These are phyloP conservation scores for Sinohyriopsis cumingii DNA, from an alignment of 2,888 invertebrate genomes.

Conservation along the genomic window DNA sequence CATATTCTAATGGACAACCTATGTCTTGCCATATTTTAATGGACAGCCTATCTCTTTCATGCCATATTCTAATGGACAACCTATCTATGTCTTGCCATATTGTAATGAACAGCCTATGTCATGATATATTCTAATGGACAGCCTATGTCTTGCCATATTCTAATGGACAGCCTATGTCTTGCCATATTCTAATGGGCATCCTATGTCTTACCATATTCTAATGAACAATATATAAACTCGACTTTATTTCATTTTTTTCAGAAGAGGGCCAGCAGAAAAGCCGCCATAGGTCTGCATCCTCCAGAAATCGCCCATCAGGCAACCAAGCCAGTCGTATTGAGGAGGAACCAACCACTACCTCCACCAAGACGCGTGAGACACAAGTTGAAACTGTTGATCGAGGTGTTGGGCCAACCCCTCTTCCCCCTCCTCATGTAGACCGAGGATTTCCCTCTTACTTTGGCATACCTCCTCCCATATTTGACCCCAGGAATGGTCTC, in stretches of 20 bases:
- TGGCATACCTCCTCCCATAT: slow-evolving; percentile 41
- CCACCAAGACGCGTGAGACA: slow-evolving; percentile 42
- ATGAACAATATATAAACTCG: too few relatives aligned
- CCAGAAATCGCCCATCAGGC: slow-evolving; percentile 54
- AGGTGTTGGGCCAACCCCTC: slow-evolving; percentile 69
- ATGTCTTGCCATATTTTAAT: too few relatives aligned
- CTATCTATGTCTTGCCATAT: too few relatives aligned
- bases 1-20: too few relatives aligned
- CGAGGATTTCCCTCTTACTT: slow-evolving; percentile 35
- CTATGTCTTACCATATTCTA: too few relatives aligned
- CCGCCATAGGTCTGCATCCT: slow-evolving; percentile 18
- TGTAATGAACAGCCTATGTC: too few relatives aligned
- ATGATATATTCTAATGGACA: too few relatives aligned
- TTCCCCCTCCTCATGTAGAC: slow-evolving; percentile 57
- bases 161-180: too few relatives aligned
- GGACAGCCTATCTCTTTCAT: too few relatives aligned
- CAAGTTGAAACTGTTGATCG: slow-evolving; percentile 67
- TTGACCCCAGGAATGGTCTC: slow-evolving; percentile 57
- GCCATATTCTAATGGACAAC: too few relatives aligned
- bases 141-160: too few relatives aligned
- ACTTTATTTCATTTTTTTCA: slow-evolving; percentile 16
- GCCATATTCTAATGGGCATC: too few relatives aligned
- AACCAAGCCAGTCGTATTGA: slow-evolving; percentile 57
- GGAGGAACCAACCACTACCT: slow-evolving; percentile 57
- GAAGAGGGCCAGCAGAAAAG: slow-evolving; percentile 30